Percentiles rank a stretch among this genome's conserved stretches.
Conservation (phyloP, 2,797 vertebrate species). For the Luscinia megarhynchos region DNA sequence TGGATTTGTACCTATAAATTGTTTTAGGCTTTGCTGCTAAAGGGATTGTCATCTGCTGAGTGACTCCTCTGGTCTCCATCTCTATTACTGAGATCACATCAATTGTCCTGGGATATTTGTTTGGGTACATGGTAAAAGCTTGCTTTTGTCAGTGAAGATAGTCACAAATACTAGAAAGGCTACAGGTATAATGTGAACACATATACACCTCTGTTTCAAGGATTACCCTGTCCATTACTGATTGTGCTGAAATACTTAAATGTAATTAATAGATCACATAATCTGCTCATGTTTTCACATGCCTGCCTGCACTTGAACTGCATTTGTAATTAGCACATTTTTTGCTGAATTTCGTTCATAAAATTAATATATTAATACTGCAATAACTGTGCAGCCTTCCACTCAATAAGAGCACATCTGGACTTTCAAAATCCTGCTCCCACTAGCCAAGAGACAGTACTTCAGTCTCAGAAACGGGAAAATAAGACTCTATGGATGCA, state of each 20-base stretch:
- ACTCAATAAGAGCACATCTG: neutral
- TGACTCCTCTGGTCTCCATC: neutral
- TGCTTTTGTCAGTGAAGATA: neutral
- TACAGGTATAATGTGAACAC: neutral
- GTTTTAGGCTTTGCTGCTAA: neutral
- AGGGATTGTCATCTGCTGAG: neutral
- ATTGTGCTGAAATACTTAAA: neutral
- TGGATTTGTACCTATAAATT: neutral
- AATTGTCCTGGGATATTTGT: accelerated
- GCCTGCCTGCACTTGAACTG: neutral
- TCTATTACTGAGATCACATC: neutral
- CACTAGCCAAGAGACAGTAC: neutral
- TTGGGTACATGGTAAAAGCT: neutral
- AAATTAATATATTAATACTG: neutral
- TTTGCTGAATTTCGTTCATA: neutral
- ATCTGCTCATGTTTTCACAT: neutral
- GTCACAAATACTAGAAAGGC: neutral
- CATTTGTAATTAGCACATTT: neutral
- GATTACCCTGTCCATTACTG: neutral
- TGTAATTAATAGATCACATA: neutral
- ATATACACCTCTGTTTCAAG: neutral
- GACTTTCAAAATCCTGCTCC: neutral
- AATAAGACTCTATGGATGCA: neutral
- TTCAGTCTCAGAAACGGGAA: neutral
- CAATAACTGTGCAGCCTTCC: neutral